phyloP scores from a whole-genome alignment of 2,113 vertebrate species.

The Phocoena sinus region DNA sequence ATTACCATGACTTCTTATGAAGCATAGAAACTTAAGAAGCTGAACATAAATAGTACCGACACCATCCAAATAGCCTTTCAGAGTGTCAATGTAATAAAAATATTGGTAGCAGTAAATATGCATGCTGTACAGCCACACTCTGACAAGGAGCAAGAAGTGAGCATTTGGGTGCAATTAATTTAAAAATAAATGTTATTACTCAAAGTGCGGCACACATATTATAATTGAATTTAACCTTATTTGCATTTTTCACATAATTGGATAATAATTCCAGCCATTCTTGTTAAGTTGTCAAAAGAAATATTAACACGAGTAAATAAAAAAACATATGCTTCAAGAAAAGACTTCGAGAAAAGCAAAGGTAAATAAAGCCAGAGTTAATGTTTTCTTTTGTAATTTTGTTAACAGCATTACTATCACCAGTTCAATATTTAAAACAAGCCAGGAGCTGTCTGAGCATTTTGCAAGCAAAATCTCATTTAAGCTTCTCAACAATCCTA shows the following conservation, averaged over 20 bases:
- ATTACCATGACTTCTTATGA: not conserved
- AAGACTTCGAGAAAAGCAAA: not conserved
- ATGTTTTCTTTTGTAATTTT: not conserved
- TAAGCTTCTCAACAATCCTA: not conserved
- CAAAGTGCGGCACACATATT: not conserved
- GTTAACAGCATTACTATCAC: not conserved
- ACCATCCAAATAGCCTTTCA: not conserved
- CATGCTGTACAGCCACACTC: not conserved
- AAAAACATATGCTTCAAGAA: not conserved
- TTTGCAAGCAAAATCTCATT: not conserved
- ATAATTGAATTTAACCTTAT: not conserved
- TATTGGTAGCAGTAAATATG: not conserved
- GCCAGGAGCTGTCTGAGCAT: not conserved
- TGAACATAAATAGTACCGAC: not conserved
- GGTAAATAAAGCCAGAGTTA: not conserved
- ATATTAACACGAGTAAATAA: conserved; percentile 24
- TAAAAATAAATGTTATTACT: conserved; percentile 7
- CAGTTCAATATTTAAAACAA: not conserved
- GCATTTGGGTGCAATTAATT: not conserved
- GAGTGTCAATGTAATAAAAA: not conserved
- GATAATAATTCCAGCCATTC: not conserved
- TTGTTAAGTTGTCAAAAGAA: not conserved
- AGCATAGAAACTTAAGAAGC: not conserved
- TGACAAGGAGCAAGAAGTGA: not conserved
- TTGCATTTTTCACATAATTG: conserved; percentile 15